phyloP scores from a whole-genome alignment of 2,113 vertebrate genomes.

The Meles meles region DNA sequence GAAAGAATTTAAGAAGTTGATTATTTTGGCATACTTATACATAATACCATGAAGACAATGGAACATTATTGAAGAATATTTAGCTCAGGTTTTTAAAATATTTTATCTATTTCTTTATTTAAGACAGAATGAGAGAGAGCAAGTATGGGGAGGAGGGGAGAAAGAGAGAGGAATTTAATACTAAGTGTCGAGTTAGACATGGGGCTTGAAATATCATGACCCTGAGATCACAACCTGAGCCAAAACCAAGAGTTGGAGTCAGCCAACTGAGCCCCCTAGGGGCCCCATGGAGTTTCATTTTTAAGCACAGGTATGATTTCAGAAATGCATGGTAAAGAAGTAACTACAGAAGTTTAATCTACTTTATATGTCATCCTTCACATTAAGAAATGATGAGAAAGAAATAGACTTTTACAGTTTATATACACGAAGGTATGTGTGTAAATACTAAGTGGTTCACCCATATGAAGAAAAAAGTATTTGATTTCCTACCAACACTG shows the following conservation, averaged over 20 bases:
- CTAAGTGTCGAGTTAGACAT: background rate
- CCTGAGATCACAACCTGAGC: background rate
- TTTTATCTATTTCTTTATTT: background rate
- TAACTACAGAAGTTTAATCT: background rate
- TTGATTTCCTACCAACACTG: background rate
- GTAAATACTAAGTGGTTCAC: background rate
- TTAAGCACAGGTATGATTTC: background rate
- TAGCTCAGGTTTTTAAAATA: background rate
- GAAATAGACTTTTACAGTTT: background rate
- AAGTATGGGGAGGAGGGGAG: background rate
- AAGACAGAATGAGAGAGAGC: background rate
- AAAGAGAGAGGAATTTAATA: background rate
- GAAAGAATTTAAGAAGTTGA: too few species aligned
- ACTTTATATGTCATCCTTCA: background rate
- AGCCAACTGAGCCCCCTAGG: background rate
- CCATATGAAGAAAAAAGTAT: background rate
- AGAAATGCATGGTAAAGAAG: background rate
- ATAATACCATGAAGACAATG: accelerated
- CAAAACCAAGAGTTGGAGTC: background rate
- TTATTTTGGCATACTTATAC: background rate
- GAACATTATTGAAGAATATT: background rate
- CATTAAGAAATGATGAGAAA: background rate
- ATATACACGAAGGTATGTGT: background rate
- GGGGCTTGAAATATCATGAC: background rate
- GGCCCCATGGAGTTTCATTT: background rate